Base-by-base conservation (phyloP, 2,888 invertebrate genomes). In the Leptarthrus brevirostris region DNA sequence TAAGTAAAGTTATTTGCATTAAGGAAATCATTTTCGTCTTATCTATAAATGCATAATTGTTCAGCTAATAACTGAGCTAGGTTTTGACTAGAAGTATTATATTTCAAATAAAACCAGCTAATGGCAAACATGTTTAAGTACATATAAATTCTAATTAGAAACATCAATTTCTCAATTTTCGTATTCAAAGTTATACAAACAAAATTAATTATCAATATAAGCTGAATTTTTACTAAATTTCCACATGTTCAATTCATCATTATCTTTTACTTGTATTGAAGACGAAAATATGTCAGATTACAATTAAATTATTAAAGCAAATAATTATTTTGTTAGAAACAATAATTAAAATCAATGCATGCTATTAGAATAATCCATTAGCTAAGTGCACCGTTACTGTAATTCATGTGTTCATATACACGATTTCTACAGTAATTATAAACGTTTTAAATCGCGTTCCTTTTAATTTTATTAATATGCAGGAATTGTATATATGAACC, bases 141-240 rank as follows among this genome's bases (percentile, higher is more conserved):
- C 54, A 71, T 34, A 53, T 34, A 54, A 40, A 54, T 61, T 71
- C 64, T 72, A 74, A 73, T 71, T 71, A 76, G 69, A 64, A 74
- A 74, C 74, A 76, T 74, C 73, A 66, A 74, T 74, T 56, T 64
- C 52, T 71, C 34, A 54, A 75, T 80, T 78, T 81, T 84, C 84
- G 84, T 84, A 84, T 84, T 84, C 84, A 84, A 84, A 84, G 84
- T 84, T 84, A 70, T 70, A 49, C 8, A 14, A 49, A 66, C 16
- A 24, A 64, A 22, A 44, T 26, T 26, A 66, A 66, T 49, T n/a
- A 34, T 64, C 44, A 47, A 24, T 44, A 44, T 14, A 44, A 64
- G 64, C 44, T 64, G 47, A 64, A 47, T 64, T 64, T 44, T 49
- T 16, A 49, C 49, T 49, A 49, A 49, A 52, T 69, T 69, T 20